Percentiles rank a stretch among this genome's conserved stretches.
Evolutionary conservation across 1,140 invertebrate species (phyloP).

Genomic region (Harlomillsia oculata): DNA sequence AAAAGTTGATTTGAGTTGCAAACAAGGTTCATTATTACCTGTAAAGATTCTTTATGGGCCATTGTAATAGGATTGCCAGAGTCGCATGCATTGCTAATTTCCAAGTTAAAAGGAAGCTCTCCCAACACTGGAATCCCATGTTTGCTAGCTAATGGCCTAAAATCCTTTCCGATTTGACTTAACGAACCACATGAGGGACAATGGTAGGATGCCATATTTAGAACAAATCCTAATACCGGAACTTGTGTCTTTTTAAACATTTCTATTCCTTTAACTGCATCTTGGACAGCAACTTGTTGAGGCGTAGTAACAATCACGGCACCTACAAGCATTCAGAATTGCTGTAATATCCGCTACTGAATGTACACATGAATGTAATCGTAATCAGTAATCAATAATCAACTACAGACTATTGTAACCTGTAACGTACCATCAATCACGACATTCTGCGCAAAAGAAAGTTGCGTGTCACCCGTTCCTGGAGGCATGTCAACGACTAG

Average conservation of each 20-base stretch:
- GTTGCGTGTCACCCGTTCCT: conserved; percentile 81
- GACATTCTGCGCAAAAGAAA: conserved; percentile 77
- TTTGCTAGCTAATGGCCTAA: background rate
- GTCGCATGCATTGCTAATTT: conserved; percentile 61
- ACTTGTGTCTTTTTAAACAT: conserved; percentile 72
- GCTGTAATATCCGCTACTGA: background rate
- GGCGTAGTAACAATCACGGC: conserved; percentile 76
- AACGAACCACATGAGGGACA: conserved; percentile 55
- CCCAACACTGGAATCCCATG: conserved; percentile 50
- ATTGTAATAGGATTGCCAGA: conserved; percentile 66
- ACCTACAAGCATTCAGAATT: conserved; percentile 38
- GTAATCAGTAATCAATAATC: no score
- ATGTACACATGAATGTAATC: background rate
- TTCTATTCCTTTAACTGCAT: conserved; percentile 63
- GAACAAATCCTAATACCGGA: conserved; percentile 67
- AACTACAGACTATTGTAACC: background rate
- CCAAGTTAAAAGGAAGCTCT: conserved; percentile 62
- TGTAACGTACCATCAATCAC: conserved; percentile 59
- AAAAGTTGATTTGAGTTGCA: background rate
- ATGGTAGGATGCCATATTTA: conserved; percentile 70
- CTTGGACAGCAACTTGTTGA: conserved; percentile 68
- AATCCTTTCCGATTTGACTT: conserved; percentile 20
- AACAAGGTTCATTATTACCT: conserved; percentile 39
- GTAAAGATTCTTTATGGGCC: conserved; percentile 51
- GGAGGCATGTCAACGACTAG: conserved; percentile 81